phyloP scores from a whole-genome alignment of 2,888 invertebrate species.

The Sepioteuthis lessoniana region DNA sequence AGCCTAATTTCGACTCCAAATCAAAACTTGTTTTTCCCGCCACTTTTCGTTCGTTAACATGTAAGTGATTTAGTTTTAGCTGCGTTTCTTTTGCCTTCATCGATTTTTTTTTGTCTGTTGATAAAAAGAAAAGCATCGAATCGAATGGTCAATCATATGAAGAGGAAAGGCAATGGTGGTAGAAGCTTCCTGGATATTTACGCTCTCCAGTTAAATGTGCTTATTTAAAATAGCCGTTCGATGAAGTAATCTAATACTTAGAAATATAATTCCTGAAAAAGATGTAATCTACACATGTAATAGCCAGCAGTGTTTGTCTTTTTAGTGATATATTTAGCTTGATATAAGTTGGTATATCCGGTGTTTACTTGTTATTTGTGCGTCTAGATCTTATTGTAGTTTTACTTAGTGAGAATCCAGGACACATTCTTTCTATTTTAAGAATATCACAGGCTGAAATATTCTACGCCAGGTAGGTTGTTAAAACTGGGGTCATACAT shows the following conservation, averaged over 20 bases:
- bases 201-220: background rate
- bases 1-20: background rate
- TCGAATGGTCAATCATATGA: background rate
- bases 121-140: too few relatives aligned
- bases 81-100: too few relatives aligned
- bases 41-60: too few relatives aligned
- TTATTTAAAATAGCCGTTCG: background rate
- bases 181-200: background rate
- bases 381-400: background rate
- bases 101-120: too few relatives aligned
- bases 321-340: background rate
- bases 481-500: too few relatives aligned
- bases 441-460: too few relatives aligned
- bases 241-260: background rate
- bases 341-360: background rate
- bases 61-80: too few relatives aligned
- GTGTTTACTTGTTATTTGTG: background rate
- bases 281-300: background rate
- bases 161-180: background rate
- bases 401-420: too few relatives aligned
- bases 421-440: too few relatives aligned
- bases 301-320: background rate
- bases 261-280: background rate
- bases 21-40: too few relatives aligned
- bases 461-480: too few relatives aligned